Conservation (phyloP, 1,140 invertebrate genomes). For the Drosophila busckii region DNA sequence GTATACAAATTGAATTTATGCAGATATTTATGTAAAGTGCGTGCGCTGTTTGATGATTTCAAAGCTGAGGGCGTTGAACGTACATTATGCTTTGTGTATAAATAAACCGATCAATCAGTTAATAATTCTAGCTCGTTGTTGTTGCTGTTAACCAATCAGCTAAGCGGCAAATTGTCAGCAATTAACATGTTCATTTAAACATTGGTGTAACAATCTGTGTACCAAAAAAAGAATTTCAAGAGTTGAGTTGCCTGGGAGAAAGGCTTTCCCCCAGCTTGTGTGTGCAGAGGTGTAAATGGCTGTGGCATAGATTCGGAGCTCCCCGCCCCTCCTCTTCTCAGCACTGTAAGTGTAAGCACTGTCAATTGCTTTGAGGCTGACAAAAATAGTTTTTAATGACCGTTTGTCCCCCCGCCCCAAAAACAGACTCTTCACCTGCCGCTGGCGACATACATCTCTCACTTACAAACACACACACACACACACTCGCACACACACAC, state of each 20-base stretch:
- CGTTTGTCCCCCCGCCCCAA: constrained; percentile 3
- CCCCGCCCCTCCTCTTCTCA: background rate
- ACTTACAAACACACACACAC: constrained; percentile 10
- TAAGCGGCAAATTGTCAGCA: constrained; percentile 53
- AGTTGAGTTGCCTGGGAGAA: constrained; percentile 29
- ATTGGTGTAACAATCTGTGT: no score
- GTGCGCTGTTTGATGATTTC: constrained; percentile 25
- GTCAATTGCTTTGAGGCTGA: no score
- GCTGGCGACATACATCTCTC: constrained; percentile 24
- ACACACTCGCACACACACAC: constrained; percentile 25
- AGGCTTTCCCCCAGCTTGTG: constrained; percentile 38
- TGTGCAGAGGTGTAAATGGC: constrained; percentile 44
- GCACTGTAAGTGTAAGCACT: no score
- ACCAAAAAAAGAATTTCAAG: no score
- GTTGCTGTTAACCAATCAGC: constrained; percentile 29
- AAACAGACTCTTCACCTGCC: background rate
- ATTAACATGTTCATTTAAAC: constrained; percentile 62
- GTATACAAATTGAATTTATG: constrained; percentile 26
- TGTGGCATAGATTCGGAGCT: constrained; percentile 22
- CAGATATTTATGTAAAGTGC: constrained; percentile 66
- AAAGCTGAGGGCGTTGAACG: constrained; percentile 37
- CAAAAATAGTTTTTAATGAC: constrained; percentile 27
- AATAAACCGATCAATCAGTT: constrained; percentile 7
- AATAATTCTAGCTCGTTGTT: constrained; percentile 1
- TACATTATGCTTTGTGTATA: constrained; percentile 4